Percentiles rank a stretch among this genome's conserved stretches.
Evolutionary conservation across 2,888 invertebrate genomes (phyloP).

Genomic region (Diaphora mendica): DNA sequence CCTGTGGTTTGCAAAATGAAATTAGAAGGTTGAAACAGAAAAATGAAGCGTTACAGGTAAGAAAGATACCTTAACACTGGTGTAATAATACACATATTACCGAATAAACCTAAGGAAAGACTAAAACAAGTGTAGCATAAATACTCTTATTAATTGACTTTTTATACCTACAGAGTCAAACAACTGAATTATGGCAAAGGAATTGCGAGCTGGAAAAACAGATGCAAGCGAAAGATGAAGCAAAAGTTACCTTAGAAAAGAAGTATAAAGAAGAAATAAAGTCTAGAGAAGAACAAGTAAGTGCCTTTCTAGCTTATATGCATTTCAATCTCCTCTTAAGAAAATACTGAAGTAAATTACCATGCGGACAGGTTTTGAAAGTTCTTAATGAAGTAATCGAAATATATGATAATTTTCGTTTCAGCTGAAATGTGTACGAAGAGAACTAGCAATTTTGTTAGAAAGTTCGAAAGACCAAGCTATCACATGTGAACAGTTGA

Average conservation of each 20-base stretch:
- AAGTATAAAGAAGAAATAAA: slow-evolving; percentile 51
- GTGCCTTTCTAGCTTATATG: slow-evolving; percentile 6
- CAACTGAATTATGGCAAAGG: slow-evolving; percentile 50
- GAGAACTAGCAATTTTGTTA: slow-evolving; percentile 54
- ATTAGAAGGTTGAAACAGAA: slow-evolving; percentile 59
- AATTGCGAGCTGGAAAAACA: slow-evolving; percentile 57
- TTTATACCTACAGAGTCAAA: slow-evolving; percentile 37
- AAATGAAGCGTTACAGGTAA: slow-evolving; percentile 48
- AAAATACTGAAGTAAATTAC: background rate
- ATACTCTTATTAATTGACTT: background rate
- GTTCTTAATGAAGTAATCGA: background rate
- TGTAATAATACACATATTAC: no score
- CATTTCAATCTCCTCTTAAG: background rate
- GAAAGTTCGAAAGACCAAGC: slow-evolving; percentile 42
- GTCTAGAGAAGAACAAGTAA: slow-evolving; percentile 65
- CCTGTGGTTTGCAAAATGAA: slow-evolving; percentile 69
- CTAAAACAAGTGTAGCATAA: background rate
- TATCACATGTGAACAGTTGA: slow-evolving; percentile 52
- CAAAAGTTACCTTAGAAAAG: slow-evolving; percentile 49
- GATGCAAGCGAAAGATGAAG: slow-evolving; percentile 50
- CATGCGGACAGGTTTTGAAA: no score
- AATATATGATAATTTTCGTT: slow-evolving; percentile 11
- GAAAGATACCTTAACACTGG: background rate
- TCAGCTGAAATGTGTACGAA: slow-evolving; percentile 56
- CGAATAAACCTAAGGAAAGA: no score